Evolutionary conservation across 1,140 invertebrate genomes (phyloP).

Genomic region (Zaprionus nigranus): DNA sequence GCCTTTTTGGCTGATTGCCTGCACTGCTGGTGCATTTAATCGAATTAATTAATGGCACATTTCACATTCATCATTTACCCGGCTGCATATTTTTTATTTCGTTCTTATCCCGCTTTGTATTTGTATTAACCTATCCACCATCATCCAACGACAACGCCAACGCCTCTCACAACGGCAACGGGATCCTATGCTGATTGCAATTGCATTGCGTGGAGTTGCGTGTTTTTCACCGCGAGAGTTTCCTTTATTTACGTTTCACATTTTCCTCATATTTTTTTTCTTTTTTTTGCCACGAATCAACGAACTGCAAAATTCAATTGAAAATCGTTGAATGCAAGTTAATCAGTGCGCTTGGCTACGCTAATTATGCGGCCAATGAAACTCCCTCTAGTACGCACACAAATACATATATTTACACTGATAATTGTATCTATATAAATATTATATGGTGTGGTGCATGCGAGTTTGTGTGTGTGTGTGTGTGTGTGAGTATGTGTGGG

Average conservation of each 20-base stretch:
- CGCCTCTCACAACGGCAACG: conserved; percentile 15
- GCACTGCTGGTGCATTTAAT: conserved; percentile 68
- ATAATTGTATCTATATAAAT: conserved; percentile 41
- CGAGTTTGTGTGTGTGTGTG: neutral
- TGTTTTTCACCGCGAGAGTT: conserved; percentile 29
- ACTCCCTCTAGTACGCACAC: conserved; percentile 17
- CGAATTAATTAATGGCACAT: conserved; percentile 81
- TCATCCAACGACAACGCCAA: neutral
- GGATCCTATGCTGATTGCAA: conserved; percentile 63
- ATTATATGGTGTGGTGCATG: neutral
- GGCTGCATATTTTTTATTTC: conserved; percentile 67
- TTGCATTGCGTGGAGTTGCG: conserved; percentile 43
- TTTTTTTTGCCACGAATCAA: conserved; percentile 76
- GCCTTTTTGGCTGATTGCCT: conserved; percentile 72
- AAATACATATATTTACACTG: conserved; percentile 16
- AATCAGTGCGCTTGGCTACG: conserved; percentile 81
- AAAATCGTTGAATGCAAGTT: conserved; percentile 81
- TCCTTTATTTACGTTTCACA: conserved; percentile 29
- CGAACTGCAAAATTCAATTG: conserved; percentile 82
- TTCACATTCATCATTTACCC: conserved; percentile 77
- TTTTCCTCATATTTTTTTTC: conserved; percentile 28
- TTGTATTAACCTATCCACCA: conserved; percentile 47
- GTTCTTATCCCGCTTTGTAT: conserved; percentile 59
- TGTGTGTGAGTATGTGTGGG: neutral
- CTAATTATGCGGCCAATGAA: conserved; percentile 75